Evolutionary conservation across 1,140 invertebrate genomes (phyloP).

Genomic region (Neodiprion virginianus): DNA sequence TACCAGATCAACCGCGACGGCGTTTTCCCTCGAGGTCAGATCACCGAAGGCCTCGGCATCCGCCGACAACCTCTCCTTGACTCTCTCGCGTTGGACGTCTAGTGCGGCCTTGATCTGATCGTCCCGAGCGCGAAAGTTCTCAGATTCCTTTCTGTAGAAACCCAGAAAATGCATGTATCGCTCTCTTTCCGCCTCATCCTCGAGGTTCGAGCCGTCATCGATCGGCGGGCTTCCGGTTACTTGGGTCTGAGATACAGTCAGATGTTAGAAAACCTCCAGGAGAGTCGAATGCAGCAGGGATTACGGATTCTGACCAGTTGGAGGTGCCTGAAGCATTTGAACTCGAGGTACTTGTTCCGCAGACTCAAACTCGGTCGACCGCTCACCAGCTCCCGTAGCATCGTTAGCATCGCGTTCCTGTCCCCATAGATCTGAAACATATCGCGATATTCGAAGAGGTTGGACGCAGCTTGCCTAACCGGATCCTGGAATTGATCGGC

Average conservation of each 20-base stretch:
- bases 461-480: neutral
- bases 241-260: neutral
- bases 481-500: neutral
- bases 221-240: neutral
- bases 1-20: conserved; percentile 30
- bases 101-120: conserved; percentile 26
- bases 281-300: too few species aligned
- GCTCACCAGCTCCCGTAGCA: conserved; percentile 26
- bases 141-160: conserved; percentile 33
- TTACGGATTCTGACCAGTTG: conserved; percentile 31
- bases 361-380: conserved; percentile 25
- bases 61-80: conserved; percentile 11
- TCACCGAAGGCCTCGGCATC: conserved; percentile 23
- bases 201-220: neutral
- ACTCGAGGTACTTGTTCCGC: conserved; percentile 37
- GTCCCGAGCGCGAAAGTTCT: conserved; percentile 23
- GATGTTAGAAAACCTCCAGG: too few species aligned
- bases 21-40: conserved; percentile 29
- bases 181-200: conserved; percentile 24
- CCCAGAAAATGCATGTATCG: conserved; percentile 32
- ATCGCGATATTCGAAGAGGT: neutral
- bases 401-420: conserved; percentile 29
- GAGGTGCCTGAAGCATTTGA: conserved; percentile 31
- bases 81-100: conserved; percentile 21
- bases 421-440: conserved; percentile 26